A percentile compares a stretch with the other conserved stretches of the same genome.
phyloP scores from a whole-genome alignment of 2,888 invertebrate genomes.

The Drosophila pseudotalamancana region DNA sequence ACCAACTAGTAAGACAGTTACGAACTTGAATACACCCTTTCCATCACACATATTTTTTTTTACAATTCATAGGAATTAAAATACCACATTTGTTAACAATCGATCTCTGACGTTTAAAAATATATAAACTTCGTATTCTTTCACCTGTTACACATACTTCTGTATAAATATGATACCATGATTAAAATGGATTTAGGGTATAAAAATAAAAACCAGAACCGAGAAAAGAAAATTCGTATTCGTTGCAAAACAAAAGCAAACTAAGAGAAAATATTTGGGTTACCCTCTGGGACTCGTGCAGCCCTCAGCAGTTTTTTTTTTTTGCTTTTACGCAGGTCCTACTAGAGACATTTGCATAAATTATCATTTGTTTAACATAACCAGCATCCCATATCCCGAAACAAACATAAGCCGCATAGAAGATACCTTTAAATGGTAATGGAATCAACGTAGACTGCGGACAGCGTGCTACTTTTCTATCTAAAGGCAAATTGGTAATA shows the following conservation, averaged over 20 bases:
- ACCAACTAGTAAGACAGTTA: too few species aligned
- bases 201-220: constrained; percentile 6
- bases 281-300: constrained; percentile 55
- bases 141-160: too few species aligned
- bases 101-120: too few species aligned
- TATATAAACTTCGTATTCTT: too few species aligned
- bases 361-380: constrained; percentile 80
- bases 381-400: constrained; percentile 24
- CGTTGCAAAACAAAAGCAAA: constrained; percentile 43
- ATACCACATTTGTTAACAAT: too few species aligned
- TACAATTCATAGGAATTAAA: too few species aligned
- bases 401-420: constrained; percentile 20
- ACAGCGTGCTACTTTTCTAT: too few species aligned
- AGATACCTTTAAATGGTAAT: constrained; percentile 51
- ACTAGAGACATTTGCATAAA: constrained; percentile 81
- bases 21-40: too few species aligned
- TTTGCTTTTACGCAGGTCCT: constrained; percentile 35
- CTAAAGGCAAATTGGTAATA: constrained; percentile 67
- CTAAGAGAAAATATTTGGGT: constrained; percentile 55
- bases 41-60: too few species aligned
- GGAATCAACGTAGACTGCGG: constrained; percentile 41
- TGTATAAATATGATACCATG: too few species aligned
- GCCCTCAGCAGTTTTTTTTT: constrained; percentile 64
- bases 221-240: constrained; percentile 18
- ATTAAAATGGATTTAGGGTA: too few species aligned